These are phyloP conservation scores for Protomyctophum bolini DNA, from an alignment of 2,113 vertebrate species.

Conservation along the genomic window DNA sequence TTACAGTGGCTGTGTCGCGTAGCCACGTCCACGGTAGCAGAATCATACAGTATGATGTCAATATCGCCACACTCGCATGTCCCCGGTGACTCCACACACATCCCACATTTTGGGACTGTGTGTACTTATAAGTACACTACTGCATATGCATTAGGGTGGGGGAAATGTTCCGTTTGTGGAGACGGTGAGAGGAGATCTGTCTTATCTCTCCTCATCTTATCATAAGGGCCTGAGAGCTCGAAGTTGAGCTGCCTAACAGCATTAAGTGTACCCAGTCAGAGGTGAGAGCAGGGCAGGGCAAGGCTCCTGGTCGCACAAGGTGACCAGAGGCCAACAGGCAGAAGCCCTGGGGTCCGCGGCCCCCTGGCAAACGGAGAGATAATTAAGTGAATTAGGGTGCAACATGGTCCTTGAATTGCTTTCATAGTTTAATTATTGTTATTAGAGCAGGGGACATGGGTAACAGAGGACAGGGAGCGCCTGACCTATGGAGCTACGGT, in stretches of 20 bases:
- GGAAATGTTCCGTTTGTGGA: too few relatives aligned
- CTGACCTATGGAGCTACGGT: constrained; percentile 35
- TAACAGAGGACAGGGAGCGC: constrained; percentile 41
- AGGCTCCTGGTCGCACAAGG: constrained; percentile 37
- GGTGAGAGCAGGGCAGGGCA: constrained; percentile 23
- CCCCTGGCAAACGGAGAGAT: constrained; percentile 43
- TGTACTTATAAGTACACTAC: too few relatives aligned
- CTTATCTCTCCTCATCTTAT: constrained; percentile 24
- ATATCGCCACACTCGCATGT: too few relatives aligned
- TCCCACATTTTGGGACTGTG: too few relatives aligned
- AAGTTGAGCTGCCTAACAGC: constrained; percentile 42
- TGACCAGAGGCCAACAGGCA: constrained; percentile 26
- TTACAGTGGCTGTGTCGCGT: too few relatives aligned
- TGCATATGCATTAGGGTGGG: too few relatives aligned
- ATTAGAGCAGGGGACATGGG: constrained; percentile 57
- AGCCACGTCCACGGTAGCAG: too few relatives aligned
- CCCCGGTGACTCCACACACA: too few relatives aligned
- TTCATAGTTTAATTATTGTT: constrained; percentile 76
- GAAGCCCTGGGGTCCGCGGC: constrained; percentile 36
- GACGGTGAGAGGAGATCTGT: too few relatives aligned
- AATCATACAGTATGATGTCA: too few relatives aligned
- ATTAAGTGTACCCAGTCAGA: constrained; percentile 52
- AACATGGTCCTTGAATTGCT: constrained; percentile 61
- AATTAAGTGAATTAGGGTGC: constrained; percentile 67
- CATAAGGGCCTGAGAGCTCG: constrained; percentile 24